Percentiles rank a stretch among this genome's conserved stretches.
These are phyloP conservation scores for Ptychoptera albimana DNA, from an alignment of 2,888 invertebrate species.

Conservation along the genomic window DNA sequence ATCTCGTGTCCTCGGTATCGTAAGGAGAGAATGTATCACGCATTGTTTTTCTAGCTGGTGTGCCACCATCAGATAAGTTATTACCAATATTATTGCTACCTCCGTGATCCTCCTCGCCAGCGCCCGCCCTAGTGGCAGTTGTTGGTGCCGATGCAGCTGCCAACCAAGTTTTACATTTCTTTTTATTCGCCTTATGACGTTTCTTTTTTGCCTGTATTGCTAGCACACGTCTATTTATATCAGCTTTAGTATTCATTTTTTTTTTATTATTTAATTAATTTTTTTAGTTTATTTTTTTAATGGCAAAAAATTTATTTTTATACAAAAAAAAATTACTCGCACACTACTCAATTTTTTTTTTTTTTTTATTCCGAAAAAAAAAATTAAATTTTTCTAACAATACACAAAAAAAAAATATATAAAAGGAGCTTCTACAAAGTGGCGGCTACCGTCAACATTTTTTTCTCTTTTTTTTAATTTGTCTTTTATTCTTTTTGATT, in stretches of 20 bases:
- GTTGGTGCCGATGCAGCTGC: slow-evolving; percentile 4
- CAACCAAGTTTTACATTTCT: slow-evolving; percentile 54
- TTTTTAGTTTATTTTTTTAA: too few relatives aligned
- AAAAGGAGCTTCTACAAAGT: too few relatives aligned
- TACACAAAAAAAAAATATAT: too few relatives aligned
- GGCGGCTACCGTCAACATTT: too few relatives aligned
- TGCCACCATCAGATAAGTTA: not conserved
- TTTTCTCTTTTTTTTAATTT: too few relatives aligned
- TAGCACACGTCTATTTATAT: slow-evolving; percentile 80
- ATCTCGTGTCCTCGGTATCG: slow-evolving; percentile 12
- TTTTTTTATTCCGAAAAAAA: too few relatives aligned
- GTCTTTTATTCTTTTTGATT: too few relatives aligned
- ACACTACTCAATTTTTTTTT: too few relatives aligned
- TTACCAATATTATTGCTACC: not conserved
- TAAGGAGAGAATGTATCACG: slow-evolving; percentile 6
- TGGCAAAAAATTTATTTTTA: too few relatives aligned
- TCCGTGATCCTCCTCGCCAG: slow-evolving; percentile 4
- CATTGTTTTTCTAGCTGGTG: slow-evolving; percentile 10
- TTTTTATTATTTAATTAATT: slow-evolving; percentile 6
- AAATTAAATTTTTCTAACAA: too few relatives aligned
- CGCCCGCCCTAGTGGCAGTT: slow-evolving; percentile 9
- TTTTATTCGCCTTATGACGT: slow-evolving; percentile 74
- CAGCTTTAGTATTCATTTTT: slow-evolving; percentile 72
- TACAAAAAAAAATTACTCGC: slow-evolving; percentile 5
- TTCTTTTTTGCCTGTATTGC: slow-evolving; percentile 88